Evolutionary conservation across 37 sponge, comb jelly and placozoan species (phyloP).

Genomic region (Cliona cf. orientalis): DNA sequence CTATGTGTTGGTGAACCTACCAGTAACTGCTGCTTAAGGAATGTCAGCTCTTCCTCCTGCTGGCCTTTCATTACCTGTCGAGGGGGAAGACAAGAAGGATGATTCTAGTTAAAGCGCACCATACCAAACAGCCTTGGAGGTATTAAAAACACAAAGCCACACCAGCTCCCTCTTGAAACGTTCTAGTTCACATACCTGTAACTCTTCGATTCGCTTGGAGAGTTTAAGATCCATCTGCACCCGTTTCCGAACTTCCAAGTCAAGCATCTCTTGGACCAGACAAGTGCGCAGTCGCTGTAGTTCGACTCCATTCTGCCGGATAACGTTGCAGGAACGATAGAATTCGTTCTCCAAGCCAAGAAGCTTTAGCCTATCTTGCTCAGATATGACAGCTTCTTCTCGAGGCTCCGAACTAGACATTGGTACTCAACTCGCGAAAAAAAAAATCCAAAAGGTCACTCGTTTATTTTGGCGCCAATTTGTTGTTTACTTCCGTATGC

Average conservation of each 20-base stretch:
- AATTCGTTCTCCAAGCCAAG: slow-evolving; percentile 15
- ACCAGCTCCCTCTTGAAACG: neutral
- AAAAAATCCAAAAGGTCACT: too few relatives aligned
- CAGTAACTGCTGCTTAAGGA: neutral
- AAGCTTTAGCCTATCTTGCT: slow-evolving; percentile 18
- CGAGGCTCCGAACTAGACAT: too few relatives aligned
- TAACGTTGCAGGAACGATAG: slow-evolving; percentile 7
- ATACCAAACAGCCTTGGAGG: neutral
- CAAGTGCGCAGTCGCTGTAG: neutral
- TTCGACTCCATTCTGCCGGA: slow-evolving; percentile 17
- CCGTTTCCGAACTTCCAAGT: slow-evolving; percentile 18
- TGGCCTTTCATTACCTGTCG: too few relatives aligned
- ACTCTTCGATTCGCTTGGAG: slow-evolving; percentile 2
- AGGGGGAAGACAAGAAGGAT: too few relatives aligned
- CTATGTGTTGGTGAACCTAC: too few relatives aligned
- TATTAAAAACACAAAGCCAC: neutral
- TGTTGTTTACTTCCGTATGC: too few relatives aligned
- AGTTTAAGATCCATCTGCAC: neutral
- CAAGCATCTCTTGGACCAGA: slow-evolving; percentile 38
- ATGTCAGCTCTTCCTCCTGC: neutral
- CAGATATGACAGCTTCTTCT: neutral
- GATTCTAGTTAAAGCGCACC: slow-evolving; percentile 21
- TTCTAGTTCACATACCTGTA: slow-evolving; percentile 18
- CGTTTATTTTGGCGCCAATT: too few relatives aligned
- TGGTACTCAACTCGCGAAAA: too few relatives aligned